Conservation (phyloP, 1,140 invertebrate genomes). For the Scylla paramamosain region DNA sequence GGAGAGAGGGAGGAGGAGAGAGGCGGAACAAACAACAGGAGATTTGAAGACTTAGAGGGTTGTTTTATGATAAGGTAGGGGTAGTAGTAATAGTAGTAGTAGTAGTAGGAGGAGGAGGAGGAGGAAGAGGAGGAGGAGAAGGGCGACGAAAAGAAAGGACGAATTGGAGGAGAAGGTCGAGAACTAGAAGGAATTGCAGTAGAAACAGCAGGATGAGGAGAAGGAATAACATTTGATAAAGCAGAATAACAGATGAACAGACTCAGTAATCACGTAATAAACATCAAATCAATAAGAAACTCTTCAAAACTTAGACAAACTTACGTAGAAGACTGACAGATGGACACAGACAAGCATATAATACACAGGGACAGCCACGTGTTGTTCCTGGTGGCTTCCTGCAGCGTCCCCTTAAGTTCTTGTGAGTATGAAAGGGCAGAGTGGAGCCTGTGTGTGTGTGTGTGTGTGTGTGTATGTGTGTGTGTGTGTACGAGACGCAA, state of each 20-base stretch:
- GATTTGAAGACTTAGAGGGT: background rate
- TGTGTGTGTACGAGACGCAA: background rate
- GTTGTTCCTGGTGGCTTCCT: background rate
- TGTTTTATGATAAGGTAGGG: too few species aligned
- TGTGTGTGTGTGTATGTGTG: constrained; percentile 1
- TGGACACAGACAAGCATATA: too few species aligned
- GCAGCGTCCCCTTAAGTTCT: background rate
- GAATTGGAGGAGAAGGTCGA: background rate
- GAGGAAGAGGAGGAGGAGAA: too few species aligned
- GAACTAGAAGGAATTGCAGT: background rate
- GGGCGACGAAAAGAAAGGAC: background rate
- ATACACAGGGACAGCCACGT: too few species aligned
- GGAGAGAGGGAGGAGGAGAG: background rate
- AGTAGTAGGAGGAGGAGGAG: too few species aligned
- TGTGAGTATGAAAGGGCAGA: background rate
- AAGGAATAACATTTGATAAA: background rate
- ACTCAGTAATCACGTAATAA: too few species aligned
- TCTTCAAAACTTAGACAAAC: background rate
- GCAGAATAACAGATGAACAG: background rate
- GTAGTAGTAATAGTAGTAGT: too few species aligned
- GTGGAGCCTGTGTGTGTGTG: background rate
- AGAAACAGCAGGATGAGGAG: background rate
- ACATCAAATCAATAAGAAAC: background rate
- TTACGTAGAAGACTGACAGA: background rate
- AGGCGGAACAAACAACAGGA: background rate